Conservation (phyloP, 2,797 vertebrate genomes). For the Acanthis flammea region DNA sequence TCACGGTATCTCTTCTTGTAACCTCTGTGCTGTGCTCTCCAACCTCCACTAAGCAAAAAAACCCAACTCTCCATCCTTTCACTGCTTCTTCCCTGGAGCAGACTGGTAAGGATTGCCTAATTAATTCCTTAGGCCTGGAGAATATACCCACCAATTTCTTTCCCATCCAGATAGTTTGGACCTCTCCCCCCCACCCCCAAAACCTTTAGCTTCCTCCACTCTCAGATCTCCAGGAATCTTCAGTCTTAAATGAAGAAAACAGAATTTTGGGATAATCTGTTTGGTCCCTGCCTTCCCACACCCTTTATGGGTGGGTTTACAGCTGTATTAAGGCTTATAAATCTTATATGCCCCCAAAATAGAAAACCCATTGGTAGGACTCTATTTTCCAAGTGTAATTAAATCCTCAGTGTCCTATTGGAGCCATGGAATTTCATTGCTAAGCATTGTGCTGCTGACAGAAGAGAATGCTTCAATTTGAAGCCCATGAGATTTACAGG, state of each 20-base stretch:
- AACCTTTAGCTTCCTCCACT: background rate
- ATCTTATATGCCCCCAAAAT: background rate
- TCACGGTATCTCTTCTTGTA: background rate
- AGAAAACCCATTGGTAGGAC: background rate
- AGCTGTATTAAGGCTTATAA: background rate
- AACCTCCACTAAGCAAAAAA: background rate
- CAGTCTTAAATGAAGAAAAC: background rate
- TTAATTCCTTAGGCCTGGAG: background rate
- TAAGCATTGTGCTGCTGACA: slow-evolving; percentile 10
- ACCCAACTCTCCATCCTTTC: background rate
- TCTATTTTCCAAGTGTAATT: background rate
- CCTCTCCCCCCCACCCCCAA: rapidly evolving
- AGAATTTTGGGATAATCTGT: background rate
- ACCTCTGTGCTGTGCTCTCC: background rate
- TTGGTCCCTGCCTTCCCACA: background rate
- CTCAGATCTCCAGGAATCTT: background rate
- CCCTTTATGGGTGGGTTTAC: background rate
- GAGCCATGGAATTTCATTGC: slow-evolving; percentile 17
- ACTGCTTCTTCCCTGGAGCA: background rate
- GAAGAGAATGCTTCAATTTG: slow-evolving; percentile 33
- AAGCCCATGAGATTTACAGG: slow-evolving; percentile 51
- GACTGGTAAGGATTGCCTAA: background rate
- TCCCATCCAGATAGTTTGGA: background rate
- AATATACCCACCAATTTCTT: background rate
- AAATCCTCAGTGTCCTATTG: background rate